phyloP scores from a whole-genome alignment of 2,113 vertebrate genomes.

The Orycteropus afer region DNA sequence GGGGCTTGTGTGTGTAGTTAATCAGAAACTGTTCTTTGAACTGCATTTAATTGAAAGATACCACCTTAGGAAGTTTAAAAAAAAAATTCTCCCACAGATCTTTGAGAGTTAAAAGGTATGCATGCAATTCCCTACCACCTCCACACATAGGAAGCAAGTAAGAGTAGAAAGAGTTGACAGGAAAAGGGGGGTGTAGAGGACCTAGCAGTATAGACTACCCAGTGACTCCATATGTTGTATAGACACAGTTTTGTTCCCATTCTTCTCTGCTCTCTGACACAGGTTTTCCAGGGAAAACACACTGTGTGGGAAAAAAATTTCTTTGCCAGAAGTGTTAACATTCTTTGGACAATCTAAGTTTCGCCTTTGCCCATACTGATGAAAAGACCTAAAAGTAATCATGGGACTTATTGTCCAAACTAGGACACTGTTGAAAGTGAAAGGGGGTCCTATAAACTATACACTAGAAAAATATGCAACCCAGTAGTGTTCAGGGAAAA shows the following conservation, averaged over 20 bases:
- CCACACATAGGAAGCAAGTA: neutral
- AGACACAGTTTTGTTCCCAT: neutral
- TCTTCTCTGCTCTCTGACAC: neutral
- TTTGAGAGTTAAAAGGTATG: neutral
- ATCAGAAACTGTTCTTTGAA: constrained; percentile 2
- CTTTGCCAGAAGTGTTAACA: neutral
- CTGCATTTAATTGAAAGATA: neutral
- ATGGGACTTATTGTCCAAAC: neutral
- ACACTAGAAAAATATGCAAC: neutral
- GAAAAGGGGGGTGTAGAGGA: neutral
- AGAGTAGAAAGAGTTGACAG: too few relatives aligned
- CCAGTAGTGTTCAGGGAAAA: neutral
- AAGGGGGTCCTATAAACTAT: neutral
- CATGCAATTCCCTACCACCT: neutral
- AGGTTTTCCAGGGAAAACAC: neutral
- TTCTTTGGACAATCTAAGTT: neutral
- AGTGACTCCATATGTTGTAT: neutral
- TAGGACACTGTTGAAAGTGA: neutral
- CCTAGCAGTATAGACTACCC: too few relatives aligned
- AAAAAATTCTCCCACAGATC: neutral
- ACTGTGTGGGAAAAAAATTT: neutral
- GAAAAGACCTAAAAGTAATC: neutral
- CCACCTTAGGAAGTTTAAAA: neutral
- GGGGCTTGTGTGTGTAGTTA: neutral
- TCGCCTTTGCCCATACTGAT: neutral